These are phyloP conservation scores for Elephas maximus DNA, from an alignment of 2,113 vertebrate genomes.

Conservation along the genomic window DNA sequence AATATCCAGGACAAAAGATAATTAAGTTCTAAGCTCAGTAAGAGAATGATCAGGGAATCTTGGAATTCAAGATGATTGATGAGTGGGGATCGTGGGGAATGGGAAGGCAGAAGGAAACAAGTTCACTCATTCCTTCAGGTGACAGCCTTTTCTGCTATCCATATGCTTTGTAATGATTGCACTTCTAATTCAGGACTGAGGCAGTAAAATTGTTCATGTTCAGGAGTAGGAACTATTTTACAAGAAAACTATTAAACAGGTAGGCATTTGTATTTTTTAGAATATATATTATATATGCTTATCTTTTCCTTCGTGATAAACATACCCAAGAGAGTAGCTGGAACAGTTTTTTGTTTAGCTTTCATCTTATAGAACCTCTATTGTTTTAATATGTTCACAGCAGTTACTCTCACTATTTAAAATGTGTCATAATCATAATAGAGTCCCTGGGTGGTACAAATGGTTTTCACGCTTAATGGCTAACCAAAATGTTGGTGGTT, in stretches of 20 bases:
- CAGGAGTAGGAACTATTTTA: neutral
- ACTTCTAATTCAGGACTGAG: neutral
- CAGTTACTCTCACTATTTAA: conserved; percentile 81
- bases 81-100: too few relatives aligned
- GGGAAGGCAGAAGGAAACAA: neutral
- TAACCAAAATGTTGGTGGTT: too few relatives aligned
- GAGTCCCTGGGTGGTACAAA: too few relatives aligned
- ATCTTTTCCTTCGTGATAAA: neutral
- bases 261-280: neutral
- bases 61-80: neutral
- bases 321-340: neutral
- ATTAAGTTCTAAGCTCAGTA: neutral
- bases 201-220: neutral
- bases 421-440: conserved; percentile 74
- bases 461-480: too few relatives aligned
- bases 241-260: neutral
- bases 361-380: neutral
- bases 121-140: neutral
- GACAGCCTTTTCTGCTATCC: neutral
- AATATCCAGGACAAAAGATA: neutral
- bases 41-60: neutral
- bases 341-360: neutral
- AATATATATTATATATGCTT: neutral
- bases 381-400: conserved; percentile 81
- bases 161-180: neutral